Conservation (phyloP, 1,140 invertebrate genomes). For the Apocrypta bakeri region DNA sequence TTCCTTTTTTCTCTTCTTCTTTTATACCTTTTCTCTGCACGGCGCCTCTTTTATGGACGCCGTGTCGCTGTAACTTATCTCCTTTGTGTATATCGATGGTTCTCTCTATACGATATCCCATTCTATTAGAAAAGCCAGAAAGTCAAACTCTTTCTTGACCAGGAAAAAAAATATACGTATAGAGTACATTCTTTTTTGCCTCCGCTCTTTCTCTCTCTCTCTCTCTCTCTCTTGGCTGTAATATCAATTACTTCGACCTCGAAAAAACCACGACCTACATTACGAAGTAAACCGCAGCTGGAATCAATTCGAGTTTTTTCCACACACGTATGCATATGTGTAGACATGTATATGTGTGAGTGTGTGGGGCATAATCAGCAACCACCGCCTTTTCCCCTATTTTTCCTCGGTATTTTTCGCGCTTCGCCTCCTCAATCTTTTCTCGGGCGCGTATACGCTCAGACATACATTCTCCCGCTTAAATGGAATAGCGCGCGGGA, state of each 20-base stretch:
- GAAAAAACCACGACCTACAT: background rate
- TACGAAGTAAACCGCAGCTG: background rate
- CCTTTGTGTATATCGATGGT: background rate
- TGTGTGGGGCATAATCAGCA: background rate
- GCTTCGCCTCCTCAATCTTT: background rate
- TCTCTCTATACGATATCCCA: background rate
- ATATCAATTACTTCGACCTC: background rate
- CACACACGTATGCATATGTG: no score
- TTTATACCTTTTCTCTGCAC: background rate
- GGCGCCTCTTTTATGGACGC: background rate
- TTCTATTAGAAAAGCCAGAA: background rate
- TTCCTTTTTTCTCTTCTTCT: background rate
- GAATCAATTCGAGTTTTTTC: background rate
- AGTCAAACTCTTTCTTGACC: background rate
- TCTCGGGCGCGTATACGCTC: background rate
- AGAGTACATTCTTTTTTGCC: background rate
- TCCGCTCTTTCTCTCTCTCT: no score
- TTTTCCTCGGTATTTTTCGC: background rate
- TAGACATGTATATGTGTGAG: no score
- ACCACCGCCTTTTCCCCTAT: background rate
- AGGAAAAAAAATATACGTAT: background rate
- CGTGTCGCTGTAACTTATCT: background rate
- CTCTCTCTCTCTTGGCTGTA: no score
- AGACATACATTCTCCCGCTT: background rate
- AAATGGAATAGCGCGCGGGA: conserved; percentile 14